Evolutionary conservation across 2,888 invertebrate species (phyloP).

Genomic region (Philereme transversata): DNA sequence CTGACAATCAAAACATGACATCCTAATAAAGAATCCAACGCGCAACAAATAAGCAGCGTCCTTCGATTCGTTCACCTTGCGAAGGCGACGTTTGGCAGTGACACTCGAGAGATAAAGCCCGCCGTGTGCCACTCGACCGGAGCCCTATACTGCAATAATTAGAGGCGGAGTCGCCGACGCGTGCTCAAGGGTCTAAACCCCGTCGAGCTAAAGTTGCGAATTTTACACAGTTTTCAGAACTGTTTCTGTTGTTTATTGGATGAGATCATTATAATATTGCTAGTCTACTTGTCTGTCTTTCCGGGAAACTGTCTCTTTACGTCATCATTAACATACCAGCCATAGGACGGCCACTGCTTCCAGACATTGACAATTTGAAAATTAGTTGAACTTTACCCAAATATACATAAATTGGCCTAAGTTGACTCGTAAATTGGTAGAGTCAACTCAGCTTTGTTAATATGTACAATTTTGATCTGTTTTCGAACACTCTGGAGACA

Average conservation of each 20-base stretch:
- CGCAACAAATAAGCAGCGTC: slow-evolving; percentile 23
- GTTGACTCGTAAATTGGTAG: too few species aligned
- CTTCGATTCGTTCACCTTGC: slow-evolving; percentile 14
- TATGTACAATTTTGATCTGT: too few species aligned
- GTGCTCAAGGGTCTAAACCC: slow-evolving; percentile 46
- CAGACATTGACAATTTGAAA: too few species aligned
- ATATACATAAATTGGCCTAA: too few species aligned
- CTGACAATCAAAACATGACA: too few species aligned
- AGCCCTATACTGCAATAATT: slow-evolving; percentile 53
- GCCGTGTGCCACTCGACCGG: slow-evolving; percentile 41
- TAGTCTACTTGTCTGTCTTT: neutral
- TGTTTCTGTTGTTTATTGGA: slow-evolving; percentile 26
- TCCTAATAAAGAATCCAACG: slow-evolving; percentile 1
- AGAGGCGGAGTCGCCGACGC: slow-evolving; percentile 54
- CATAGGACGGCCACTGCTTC: too few species aligned
- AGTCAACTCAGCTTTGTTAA: too few species aligned
- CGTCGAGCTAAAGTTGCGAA: slow-evolving; percentile 30
- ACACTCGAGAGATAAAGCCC: slow-evolving; percentile 28
- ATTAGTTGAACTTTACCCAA: too few species aligned
- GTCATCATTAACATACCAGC: too few species aligned
- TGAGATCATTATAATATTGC: slow-evolving; percentile 23
- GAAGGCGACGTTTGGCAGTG: slow-evolving; percentile 30
- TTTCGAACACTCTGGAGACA: too few species aligned
- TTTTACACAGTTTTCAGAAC: slow-evolving; percentile 28
- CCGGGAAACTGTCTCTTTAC: too few species aligned